Conservation (phyloP, 2,888 invertebrate genomes). For the Microchrysa polita region DNA sequence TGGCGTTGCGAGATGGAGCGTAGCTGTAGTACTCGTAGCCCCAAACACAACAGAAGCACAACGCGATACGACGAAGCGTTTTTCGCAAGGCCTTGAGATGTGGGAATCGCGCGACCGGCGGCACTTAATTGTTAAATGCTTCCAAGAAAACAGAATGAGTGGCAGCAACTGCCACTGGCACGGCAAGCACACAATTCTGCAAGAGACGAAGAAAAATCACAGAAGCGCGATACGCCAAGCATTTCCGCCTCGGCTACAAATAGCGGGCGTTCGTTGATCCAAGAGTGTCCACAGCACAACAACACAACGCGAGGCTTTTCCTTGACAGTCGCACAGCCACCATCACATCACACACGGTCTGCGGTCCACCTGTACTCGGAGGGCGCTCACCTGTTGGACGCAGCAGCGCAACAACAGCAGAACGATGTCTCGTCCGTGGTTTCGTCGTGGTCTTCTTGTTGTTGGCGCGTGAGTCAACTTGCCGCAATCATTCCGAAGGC, state of each 20-base stretch:
- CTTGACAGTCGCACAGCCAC: slow-evolving; percentile 13
- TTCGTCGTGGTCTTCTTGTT: neutral
- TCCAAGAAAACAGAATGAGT: neutral
- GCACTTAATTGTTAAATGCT: slow-evolving; percentile 23
- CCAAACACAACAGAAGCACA: neutral
- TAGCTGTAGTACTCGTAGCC: neutral
- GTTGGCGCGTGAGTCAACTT: neutral
- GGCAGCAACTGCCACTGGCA: too few species aligned
- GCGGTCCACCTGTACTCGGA: slow-evolving; percentile 40
- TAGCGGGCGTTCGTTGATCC: neutral
- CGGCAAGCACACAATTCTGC: neutral
- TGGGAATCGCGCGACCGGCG: neutral
- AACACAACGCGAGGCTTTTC: neutral
- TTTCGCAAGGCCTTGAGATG: neutral
- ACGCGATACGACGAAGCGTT: slow-evolving; percentile 8
- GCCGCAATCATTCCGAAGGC: slow-evolving; percentile 4
- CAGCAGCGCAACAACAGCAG: neutral
- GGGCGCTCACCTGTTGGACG: slow-evolving; percentile 42
- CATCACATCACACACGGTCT: neutral
- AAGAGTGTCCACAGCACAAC: neutral
- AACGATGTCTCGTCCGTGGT: neutral
- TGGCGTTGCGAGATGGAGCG: neutral
- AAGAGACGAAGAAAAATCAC: neutral
- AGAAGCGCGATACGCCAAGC: neutral
- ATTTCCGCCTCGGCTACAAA: neutral